Percentiles rank a stretch among this genome's conserved stretches.
Evolutionary conservation across 2,888 invertebrate genomes (phyloP).

Genomic region (Meteorus cinctellus): DNA sequence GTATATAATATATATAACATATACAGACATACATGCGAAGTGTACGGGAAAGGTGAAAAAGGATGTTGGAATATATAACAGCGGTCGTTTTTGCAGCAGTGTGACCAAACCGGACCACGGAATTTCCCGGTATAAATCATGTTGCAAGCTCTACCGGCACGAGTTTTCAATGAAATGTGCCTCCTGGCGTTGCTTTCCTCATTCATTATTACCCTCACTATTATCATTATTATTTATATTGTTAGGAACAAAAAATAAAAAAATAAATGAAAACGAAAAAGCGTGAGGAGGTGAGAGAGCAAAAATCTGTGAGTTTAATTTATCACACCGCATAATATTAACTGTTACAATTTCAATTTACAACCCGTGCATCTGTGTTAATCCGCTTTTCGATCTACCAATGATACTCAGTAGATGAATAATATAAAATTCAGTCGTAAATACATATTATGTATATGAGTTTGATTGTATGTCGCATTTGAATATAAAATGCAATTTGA

Average conservation of each 20-base stretch:
- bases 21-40: neutral
- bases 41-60: neutral
- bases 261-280: neutral
- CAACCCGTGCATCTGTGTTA: neutral
- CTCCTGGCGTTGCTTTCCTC: neutral
- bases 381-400: neutral
- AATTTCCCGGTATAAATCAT: slow-evolving; percentile 29
- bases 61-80: slow-evolving; percentile 15
- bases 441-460: too few relatives aligned
- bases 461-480: too few relatives aligned
- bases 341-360: neutral
- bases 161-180: slow-evolving; percentile 22
- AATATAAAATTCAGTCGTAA: too few relatives aligned
- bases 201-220: slow-evolving; percentile 13
- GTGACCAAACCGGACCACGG: slow-evolving; percentile 18
- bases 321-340: neutral
- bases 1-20: neutral
- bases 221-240: slow-evolving; percentile 16
- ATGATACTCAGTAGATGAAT: too few relatives aligned
- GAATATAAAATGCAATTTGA: too few relatives aligned
- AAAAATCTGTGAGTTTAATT: neutral
- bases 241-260: neutral
- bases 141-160: slow-evolving; percentile 14
- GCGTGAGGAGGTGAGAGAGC: too few relatives aligned
- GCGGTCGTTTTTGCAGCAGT: slow-evolving; percentile 4